Base-by-base conservation (phyloP, 1,140 invertebrate species). In the Sycophaga agraensis region DNA sequence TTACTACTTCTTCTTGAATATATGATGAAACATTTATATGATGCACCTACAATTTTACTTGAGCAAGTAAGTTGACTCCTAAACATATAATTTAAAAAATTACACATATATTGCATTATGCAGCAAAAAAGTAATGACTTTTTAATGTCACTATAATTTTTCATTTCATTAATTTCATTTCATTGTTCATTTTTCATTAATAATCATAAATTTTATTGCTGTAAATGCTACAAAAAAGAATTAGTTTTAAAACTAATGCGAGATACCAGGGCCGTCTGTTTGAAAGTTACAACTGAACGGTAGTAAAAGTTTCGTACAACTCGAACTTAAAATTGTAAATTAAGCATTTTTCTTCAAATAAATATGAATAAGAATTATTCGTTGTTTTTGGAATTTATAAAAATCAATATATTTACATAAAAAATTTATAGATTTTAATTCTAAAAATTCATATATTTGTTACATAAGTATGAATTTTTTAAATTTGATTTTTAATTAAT, bases 11-110 rank as follows among this genome's bases (percentile, higher is more conserved):
- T 98, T n/a, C 86, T 98, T 59, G 96, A 98, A 72, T 98, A 98
- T 71, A 86, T 98, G 54, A 92, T 98, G 86, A 92, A 93, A 76
- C 91, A 97, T 82, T 82, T 98, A 17, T 98, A 98, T 73, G 95
- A 97, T 74, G 89, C 91, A 0, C 91, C 90, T 2, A 82, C 88
- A 4, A 84, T 84, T 26, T 78, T 93, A 45, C 77, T 92, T 7
- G 89, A 91, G 79, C 90, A 92, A 82, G 90, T 91, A 77, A 73
- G 69, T 56, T 53, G 37, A 43, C 43, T 62, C 49, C 37, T 45
- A 43, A 53, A 46, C 28, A 14, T 45, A 4, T 16, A 34, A 34
- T 34, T 59, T 59, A 45, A 7, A 9, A 31, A 1, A 17, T 4
- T 11, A 28, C 14, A 16, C 6, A 17, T 21, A 24, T n/a, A n/a